These are phyloP conservation scores for Rhagonycha lutea DNA, from an alignment of 2,888 invertebrate genomes.

Conservation along the genomic window DNA sequence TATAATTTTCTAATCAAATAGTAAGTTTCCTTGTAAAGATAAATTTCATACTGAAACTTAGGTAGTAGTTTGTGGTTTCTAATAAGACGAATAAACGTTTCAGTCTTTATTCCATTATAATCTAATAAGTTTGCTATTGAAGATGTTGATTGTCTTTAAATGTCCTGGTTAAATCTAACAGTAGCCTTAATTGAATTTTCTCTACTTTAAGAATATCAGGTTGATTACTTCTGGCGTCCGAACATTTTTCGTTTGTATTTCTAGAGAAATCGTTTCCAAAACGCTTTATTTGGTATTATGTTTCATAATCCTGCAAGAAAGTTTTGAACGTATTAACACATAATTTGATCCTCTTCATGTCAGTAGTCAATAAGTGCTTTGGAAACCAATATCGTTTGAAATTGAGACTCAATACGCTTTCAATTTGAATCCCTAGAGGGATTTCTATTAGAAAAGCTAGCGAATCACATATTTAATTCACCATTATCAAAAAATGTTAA, in stretches of 20 bases:
- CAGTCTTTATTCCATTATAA: neutral
- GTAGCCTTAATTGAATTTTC: neutral
- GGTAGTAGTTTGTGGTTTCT: neutral
- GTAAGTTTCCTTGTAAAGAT: neutral
- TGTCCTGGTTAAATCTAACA: neutral
- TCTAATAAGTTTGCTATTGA: neutral
- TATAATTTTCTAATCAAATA: neutral
- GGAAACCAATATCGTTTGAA: neutral
- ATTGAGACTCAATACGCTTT: neutral
- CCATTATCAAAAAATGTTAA: neutral
- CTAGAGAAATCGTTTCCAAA: neutral
- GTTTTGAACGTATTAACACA: neutral
- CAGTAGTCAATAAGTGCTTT: neutral
- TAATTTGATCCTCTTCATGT: neutral
- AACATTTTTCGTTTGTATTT: neutral
- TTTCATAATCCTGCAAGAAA: neutral
- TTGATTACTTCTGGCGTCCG: neutral
- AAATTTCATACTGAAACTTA: neutral
- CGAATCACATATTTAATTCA: neutral
- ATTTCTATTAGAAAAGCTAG: neutral
- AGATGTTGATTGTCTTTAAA: neutral
- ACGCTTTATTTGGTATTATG: neutral
- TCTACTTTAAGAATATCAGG: neutral
- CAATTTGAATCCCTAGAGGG: neutral
- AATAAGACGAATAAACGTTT: neutral